A percentile compares a stretch with the other conserved stretches of the same genome.
Evolutionary conservation across 2,888 invertebrate genomes (phyloP).

Genomic region (Tinea pellionella): DNA sequence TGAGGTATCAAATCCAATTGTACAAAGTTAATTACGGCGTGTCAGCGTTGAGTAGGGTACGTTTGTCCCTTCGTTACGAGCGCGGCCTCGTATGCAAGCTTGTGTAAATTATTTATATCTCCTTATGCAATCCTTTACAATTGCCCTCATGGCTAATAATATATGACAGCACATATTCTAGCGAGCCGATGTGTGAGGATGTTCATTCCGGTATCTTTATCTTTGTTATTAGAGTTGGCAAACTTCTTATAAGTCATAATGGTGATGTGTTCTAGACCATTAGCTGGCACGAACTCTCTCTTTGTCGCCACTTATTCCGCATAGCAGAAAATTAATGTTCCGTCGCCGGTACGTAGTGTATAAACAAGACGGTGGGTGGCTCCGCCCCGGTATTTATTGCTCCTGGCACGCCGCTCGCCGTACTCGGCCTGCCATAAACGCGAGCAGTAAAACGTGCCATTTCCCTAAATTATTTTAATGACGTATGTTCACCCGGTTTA

Average conservation of each 20-base stretch:
- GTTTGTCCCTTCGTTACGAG: conserved; percentile 11
- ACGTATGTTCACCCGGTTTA: conserved; percentile 44
- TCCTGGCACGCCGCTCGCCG: conserved; percentile 40
- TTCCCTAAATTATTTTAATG: conserved; percentile 59
- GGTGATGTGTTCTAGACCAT: conserved; percentile 42
- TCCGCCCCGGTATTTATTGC: conserved; percentile 52
- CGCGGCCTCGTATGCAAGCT: neutral
- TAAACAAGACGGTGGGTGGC: conserved; percentile 48
- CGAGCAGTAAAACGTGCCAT: conserved; percentile 52
- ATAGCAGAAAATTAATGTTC: conserved; percentile 50
- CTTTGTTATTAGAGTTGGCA: conserved; percentile 23
- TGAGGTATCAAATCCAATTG: conserved; percentile 45
- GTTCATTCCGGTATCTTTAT: neutral
- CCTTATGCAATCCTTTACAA: neutral
- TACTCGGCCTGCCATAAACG: conserved; percentile 44
- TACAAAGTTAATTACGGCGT: conserved; percentile 49
- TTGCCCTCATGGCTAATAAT: neutral
- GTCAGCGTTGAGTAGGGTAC: conserved; percentile 44
- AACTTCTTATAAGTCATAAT: conserved; percentile 30
- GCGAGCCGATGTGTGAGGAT: neutral
- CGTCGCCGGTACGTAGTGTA: conserved; percentile 40
- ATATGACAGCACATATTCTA: neutral
- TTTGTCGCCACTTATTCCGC: conserved; percentile 50
- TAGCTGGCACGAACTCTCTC: conserved; percentile 40
- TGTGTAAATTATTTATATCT: conserved; percentile 1